phyloP scores from a whole-genome alignment of 1,140 invertebrate species.

The Dryas iulia region DNA sequence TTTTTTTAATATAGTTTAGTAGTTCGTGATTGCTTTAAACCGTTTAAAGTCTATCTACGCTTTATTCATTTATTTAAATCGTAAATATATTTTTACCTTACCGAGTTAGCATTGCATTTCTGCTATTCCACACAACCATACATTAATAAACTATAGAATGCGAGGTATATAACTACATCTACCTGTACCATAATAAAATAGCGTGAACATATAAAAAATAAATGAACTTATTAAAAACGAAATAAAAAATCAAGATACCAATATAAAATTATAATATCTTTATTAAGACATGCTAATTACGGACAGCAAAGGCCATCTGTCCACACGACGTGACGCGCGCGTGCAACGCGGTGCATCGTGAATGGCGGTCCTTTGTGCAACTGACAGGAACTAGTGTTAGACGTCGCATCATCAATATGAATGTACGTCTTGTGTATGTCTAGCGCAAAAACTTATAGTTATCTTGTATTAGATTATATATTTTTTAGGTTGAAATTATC shows the following conservation, averaged over 20 bases:
- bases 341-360: slow-evolving; percentile 36
- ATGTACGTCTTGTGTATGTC: slow-evolving; percentile 24
- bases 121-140: not conserved
- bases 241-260: not conserved
- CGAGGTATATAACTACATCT: not conserved
- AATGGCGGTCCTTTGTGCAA: slow-evolving; percentile 37
- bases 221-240: not conserved
- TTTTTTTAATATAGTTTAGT: not conserved
- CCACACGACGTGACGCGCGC: slow-evolving; percentile 28
- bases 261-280: not conserved
- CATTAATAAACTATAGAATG: not conserved
- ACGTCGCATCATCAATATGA: slow-evolving; percentile 32
- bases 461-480: not conserved
- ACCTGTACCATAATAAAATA: too few species aligned
- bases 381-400: slow-evolving; percentile 40
- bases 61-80: not conserved
- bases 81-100: not conserved
- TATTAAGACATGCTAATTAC: not conserved
- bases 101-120: not conserved
- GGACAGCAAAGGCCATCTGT: slow-evolving; percentile 4
- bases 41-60: not conserved
- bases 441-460: slow-evolving; percentile 11
- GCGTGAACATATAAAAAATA: not conserved
- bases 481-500: not conserved
- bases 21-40: not conserved